These are phyloP conservation scores for Lasioglossum albipes DNA, from an alignment of 1,140 invertebrate species.

Conservation along the genomic window DNA sequence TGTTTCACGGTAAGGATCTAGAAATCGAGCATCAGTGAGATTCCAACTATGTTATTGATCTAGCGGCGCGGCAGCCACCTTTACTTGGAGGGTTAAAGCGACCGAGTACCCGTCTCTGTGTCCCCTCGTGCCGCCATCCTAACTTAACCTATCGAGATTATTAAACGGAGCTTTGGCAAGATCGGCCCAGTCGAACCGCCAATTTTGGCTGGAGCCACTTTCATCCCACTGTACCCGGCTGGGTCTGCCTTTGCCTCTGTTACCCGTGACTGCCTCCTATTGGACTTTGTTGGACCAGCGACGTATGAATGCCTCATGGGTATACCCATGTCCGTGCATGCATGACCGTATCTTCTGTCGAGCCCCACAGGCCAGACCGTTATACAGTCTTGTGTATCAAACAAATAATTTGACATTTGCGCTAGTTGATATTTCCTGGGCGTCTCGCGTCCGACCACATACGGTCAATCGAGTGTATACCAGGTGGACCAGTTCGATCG, in stretches of 20 bases:
- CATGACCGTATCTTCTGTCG: background rate
- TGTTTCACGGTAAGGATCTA: background rate
- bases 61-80: slow-evolving; percentile 1
- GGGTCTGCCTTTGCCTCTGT: slow-evolving; percentile 44
- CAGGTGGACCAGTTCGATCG: too few relatives aligned
- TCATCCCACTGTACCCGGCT: background rate
- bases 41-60: slow-evolving; percentile 48
- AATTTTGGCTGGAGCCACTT: slow-evolving; percentile 58
- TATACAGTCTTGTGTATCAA: background rate
- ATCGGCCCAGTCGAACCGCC: slow-evolving; percentile 55
- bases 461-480: background rate
- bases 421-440: background rate
- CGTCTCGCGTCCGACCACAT: background rate
- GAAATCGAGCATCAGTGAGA: slow-evolving; percentile 32
- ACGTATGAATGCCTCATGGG: slow-evolving; percentile 42
- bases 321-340: slow-evolving; percentile 23
- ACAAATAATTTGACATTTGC: slow-evolving; percentile 15
- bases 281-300: slow-evolving; percentile 57
- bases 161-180: slow-evolving; percentile 63
- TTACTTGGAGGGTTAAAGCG: slow-evolving; percentile 38
- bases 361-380: background rate
- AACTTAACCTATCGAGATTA: slow-evolving; percentile 56
- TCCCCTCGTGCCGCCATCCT: background rate
- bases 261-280: slow-evolving; percentile 53
- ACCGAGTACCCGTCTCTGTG: slow-evolving; percentile 20